phyloP scores from a whole-genome alignment of 2,113 vertebrate species.

The Nicator chloris region DNA sequence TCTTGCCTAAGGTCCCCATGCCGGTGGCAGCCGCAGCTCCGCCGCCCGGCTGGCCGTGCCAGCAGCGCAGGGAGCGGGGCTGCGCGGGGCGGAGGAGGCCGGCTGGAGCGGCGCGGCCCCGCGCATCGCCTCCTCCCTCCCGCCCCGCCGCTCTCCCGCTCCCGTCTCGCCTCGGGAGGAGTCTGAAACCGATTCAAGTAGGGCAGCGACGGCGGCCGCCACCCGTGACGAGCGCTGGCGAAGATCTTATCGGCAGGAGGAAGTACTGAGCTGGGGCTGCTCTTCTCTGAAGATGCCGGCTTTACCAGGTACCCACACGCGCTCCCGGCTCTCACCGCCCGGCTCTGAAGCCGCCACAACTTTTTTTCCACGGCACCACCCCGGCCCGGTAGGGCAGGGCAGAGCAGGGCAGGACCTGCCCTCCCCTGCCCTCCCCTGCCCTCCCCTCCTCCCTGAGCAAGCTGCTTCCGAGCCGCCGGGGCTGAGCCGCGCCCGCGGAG shows the following conservation, averaged over 20 bases:
- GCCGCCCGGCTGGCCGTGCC: background rate
- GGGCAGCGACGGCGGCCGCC: background rate
- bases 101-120: background rate
- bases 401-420: background rate
- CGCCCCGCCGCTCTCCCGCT: background rate
- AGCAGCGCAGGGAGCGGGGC: background rate
- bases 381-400: no score
- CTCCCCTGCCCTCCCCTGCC: background rate
- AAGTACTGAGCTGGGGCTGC: slow-evolving; percentile 14
- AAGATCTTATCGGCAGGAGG: slow-evolving; percentile 55
- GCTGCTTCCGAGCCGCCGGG: no score
- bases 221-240: background rate
- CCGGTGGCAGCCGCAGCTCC: background rate
- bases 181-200: background rate
- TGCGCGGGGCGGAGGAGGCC: background rate
- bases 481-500: background rate
- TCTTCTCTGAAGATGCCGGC: slow-evolving; percentile 22
- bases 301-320: background rate
- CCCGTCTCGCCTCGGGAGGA: background rate
- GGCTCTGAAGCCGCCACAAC: background rate
- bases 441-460: background rate
- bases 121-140: background rate
- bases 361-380: background rate
- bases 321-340: background rate
- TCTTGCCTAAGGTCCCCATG: slow-evolving; percentile 69